Conservation (phyloP, 2,797 vertebrate genomes). For the Xenops minutus region DNA sequence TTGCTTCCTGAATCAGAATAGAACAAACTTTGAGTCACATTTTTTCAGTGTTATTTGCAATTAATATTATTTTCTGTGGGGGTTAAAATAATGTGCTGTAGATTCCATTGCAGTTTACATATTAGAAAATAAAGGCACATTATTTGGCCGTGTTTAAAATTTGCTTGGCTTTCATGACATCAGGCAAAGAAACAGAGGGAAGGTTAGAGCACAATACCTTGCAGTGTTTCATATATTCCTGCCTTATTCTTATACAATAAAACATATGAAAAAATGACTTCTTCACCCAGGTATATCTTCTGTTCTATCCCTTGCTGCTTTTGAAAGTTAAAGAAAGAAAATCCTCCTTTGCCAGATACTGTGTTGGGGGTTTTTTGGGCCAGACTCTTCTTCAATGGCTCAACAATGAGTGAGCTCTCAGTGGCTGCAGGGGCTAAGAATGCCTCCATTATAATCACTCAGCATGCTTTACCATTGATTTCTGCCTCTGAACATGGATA, state of each 20-base stretch:
- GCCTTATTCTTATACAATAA: not conserved
- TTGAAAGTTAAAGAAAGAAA: not conserved
- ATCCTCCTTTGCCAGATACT: not conserved
- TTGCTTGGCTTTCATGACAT: not conserved
- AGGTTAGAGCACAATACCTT: not conserved
- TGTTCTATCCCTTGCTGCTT: not conserved
- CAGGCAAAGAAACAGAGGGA: not conserved
- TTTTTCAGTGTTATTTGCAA: conserved; percentile 58
- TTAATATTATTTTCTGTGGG: conserved; percentile 64
- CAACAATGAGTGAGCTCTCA: not conserved
- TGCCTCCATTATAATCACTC: conserved; percentile 30
- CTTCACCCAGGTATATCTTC: conserved; percentile 5
- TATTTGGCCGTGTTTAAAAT: conserved; percentile 18
- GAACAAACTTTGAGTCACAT: conserved; percentile 61
- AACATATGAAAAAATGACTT: not conserved
- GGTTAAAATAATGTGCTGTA: conserved; percentile 34
- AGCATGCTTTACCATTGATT: conserved; percentile 30
- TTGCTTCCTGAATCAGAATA: conserved; percentile 53
- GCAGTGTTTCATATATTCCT: not conserved
- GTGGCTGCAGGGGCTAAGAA: not conserved
- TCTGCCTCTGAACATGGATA: conserved; percentile 38
- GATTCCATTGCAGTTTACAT: conserved; percentile 26
- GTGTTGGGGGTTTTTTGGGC: not conserved
- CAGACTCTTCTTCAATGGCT: conserved; percentile 23
- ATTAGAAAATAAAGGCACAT: conserved; percentile 26